Percentiles rank a stretch among this genome's conserved stretches.
These are phyloP conservation scores for Eretmochelys imbricata DNA, from an alignment of 2,113 vertebrate genomes.

Conservation along the genomic window DNA sequence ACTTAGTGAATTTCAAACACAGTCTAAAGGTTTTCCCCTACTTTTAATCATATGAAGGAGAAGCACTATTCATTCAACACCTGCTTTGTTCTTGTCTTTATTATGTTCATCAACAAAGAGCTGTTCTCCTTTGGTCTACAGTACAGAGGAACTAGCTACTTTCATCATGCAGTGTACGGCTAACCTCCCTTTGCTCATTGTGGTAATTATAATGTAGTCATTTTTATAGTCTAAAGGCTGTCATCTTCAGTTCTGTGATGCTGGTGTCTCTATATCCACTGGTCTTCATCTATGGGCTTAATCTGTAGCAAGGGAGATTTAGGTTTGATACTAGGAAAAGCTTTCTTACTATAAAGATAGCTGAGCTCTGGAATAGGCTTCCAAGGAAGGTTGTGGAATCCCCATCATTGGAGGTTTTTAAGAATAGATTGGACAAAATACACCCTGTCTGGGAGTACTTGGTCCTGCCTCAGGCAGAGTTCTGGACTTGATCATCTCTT, in stretches of 20 bases:
- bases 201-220: conserved; percentile 4
- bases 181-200: conserved; percentile 17
- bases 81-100: not conserved
- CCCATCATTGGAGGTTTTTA: not conserved
- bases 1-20: not conserved
- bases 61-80: not conserved
- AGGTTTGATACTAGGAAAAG: not conserved
- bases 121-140: not conserved
- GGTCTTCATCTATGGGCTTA: not conserved
- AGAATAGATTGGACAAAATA: not conserved
- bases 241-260: not conserved
- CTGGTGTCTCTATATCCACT: not conserved
- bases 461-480: not conserved
- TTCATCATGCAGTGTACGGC: not conserved
- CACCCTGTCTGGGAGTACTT: not conserved
- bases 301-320: not conserved
- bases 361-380: not conserved
- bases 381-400: not conserved
- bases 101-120: not conserved
- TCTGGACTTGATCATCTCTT: not conserved
- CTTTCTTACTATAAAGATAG: not conserved
- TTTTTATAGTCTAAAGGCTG: conserved; percentile 11
- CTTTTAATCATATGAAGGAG: conserved; percentile 27
- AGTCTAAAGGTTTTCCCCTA: not conserved
- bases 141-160: not conserved